Evolutionary conservation across 2,113 vertebrate genomes (phyloP), one percentile per base, ranked within the genome.

Genomic region (Arvicanthis niloticus): DNA sequence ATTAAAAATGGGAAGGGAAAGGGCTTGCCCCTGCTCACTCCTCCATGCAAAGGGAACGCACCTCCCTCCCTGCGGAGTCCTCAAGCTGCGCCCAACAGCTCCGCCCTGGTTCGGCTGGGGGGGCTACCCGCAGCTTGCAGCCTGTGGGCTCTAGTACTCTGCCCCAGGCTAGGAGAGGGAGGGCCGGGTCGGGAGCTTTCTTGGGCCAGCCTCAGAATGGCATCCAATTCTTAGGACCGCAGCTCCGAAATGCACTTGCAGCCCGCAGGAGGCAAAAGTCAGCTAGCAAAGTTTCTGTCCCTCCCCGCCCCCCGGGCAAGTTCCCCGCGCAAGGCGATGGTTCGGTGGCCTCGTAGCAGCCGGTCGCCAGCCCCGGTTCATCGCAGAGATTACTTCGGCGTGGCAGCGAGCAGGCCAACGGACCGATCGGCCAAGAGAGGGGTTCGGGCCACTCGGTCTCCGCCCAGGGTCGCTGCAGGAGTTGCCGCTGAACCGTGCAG

Each of bases 351-450:
- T 60, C 51, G 0, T 67, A 26, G 73, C 56, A 0, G 65, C 51
- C 62, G 89, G 53, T 78, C 7, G 2, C 58, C 12, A 1, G 78
- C 40, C n/a, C 67, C 19, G 22, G 77, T 93, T 93, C 72, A 68
- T 94, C 76, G 89, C 94, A 37, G 86, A 91, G 93, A 87, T 42
- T 67, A 51, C 86, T 15, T 56, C 70, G 0, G 70, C 53, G 22
- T 13, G 42, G 96, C 92, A 68, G 1, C n/a, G 68, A 96, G 91
- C 19, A 91, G 65, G 96, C 95, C 93, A 95, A 89, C 89, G 91
- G 96, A 93, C 95, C 85, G 58, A 91, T 68, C 77, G 85, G 94
- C 96, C 97, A 93, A 95, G 96, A 97, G 94, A 92, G 97, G 97
- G 96, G 96, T 88, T 80, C 62, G 93, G 68, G 95, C 95, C 84